Evolutionary conservation across 2,888 invertebrate genomes (phyloP).

Genomic region (Agriopis leucophaearia): DNA sequence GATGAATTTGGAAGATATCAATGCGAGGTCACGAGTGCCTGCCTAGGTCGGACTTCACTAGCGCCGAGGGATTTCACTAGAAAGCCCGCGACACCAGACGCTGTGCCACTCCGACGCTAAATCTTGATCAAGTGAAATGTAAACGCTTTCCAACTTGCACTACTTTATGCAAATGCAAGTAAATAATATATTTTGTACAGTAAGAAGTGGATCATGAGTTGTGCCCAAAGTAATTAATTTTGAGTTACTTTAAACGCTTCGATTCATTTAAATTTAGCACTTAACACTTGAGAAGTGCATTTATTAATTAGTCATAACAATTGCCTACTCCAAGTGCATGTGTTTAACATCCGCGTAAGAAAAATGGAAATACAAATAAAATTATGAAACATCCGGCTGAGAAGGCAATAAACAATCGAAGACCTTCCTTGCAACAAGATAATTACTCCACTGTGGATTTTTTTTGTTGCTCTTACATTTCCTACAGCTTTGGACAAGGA

Average conservation of each 20-base stretch:
- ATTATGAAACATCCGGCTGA: conserved; percentile 71
- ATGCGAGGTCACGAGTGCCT: conserved; percentile 65
- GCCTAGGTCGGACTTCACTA: conserved; percentile 48
- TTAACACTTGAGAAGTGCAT: not conserved
- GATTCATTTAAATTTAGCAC: conserved; percentile 7
- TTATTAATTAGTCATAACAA: conserved; percentile 10
- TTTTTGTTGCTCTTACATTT: conserved; percentile 50
- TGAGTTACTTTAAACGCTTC: conserved; percentile 9
- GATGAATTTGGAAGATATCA: conserved; percentile 45
- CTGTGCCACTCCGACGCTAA: conserved; percentile 63
- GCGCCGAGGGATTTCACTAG: conserved; percentile 64
- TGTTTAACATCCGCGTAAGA: conserved; percentile 50
- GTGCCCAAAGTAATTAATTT: conserved; percentile 10
- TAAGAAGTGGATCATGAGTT: conserved; percentile 42
- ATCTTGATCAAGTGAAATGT: conserved; percentile 68
- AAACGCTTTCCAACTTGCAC: conserved; percentile 65
- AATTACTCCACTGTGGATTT: conserved; percentile 63
- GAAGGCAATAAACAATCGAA: conserved; percentile 79
- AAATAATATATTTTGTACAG: conserved; percentile 42
- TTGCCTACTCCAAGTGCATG: conserved; percentile 8
- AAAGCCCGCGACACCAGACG: conserved; percentile 72
- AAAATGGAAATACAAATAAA: conserved; percentile 55
- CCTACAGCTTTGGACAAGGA: conserved; percentile 58
- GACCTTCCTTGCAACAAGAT: conserved; percentile 68
- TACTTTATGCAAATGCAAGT: conserved; percentile 50